Evolutionary conservation across 2,888 invertebrate genomes (phyloP), one percentile per base, ranked within the genome.

Genomic region (Temnothorax unifasciatus): DNA sequence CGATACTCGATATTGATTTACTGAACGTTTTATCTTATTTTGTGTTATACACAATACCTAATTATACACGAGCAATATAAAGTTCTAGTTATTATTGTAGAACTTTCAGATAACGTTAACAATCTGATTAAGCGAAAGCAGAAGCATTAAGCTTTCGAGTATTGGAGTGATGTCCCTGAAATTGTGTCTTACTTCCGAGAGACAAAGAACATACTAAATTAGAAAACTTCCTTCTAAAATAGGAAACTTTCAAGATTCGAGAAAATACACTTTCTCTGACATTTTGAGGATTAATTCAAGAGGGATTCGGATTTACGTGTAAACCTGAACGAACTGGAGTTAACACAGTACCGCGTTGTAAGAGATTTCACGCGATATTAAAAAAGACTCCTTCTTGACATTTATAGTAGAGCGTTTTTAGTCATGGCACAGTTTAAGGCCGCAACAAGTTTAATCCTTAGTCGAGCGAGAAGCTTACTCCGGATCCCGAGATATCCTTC

Each of bases 201-300:
- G n/a, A 57, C 18, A n/a, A 9, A 18, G 15, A 50, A 59, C 13
- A 38, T 69, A 82, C 84, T 85, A 76, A 87, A 77, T 83, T 86
- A 79, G 83, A 83, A 84, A 87, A 85, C 85, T 88, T 83, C 66
- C 79, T 82, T 73, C 5, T 59, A 50, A 81, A 81, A 57, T 34
- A 29, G 11, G 11, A 57, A 57, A 38, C n/a, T 59, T 44, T 69
- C 6, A 15, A 29, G n/a, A 77, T 69, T 69, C 41, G 47, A 79
- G 59, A 47, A 81, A 81, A 81, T 57, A n/a, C 54, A n/a, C 77
- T 57, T 68, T 54, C 21, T 57, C 57, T 13, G n/a, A 57, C 13
- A 50, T 41, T 81, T 47, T 50, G 47, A 25, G 38, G 57, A 71
- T 81, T 71, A 71, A 71, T 69, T 71, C 21, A 34, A 47, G 47